Percentiles rank a stretch among this genome's conserved stretches.
phyloP scores from a whole-genome alignment of 35 echinoderm and acorn worm genomes.

The Acanthaster planci region DNA sequence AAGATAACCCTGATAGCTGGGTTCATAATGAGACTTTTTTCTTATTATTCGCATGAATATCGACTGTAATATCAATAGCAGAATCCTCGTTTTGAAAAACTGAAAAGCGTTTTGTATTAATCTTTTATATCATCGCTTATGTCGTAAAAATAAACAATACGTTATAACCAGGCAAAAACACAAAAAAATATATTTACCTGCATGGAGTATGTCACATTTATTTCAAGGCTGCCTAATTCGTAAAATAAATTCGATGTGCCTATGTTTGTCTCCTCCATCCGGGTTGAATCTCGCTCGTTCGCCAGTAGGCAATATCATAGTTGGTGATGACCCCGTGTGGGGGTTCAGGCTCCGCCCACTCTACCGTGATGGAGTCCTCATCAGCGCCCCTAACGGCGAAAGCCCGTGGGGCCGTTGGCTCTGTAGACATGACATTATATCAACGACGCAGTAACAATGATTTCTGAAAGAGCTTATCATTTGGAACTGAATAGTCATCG shows the following conservation, averaged over 20 bases:
- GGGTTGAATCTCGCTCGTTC: background rate
- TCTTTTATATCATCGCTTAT: background rate
- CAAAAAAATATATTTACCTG: background rate
- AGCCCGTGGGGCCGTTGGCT: background rate
- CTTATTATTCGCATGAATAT: too few relatives aligned
- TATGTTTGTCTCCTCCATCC: background rate
- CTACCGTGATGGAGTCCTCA: background rate
- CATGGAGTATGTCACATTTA: background rate
- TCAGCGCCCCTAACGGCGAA: background rate
- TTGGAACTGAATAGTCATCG: too few relatives aligned
- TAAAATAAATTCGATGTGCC: background rate
- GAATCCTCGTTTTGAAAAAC: too few relatives aligned
- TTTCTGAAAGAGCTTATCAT: too few relatives aligned
- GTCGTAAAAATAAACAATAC: background rate
- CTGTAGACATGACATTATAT: background rate
- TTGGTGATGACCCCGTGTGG: slow-evolving; percentile 12
- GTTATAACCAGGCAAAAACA: too few relatives aligned
- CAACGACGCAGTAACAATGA: background rate
- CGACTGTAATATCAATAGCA: too few relatives aligned
- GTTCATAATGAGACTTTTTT: background rate
- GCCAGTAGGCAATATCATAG: slow-evolving; percentile 16
- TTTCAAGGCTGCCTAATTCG: background rate
- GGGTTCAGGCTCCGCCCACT: background rate
- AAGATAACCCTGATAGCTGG: background rate
- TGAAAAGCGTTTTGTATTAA: too few relatives aligned